Conservation (phyloP, 2,888 invertebrate genomes). For the Idaea straminata region DNA sequence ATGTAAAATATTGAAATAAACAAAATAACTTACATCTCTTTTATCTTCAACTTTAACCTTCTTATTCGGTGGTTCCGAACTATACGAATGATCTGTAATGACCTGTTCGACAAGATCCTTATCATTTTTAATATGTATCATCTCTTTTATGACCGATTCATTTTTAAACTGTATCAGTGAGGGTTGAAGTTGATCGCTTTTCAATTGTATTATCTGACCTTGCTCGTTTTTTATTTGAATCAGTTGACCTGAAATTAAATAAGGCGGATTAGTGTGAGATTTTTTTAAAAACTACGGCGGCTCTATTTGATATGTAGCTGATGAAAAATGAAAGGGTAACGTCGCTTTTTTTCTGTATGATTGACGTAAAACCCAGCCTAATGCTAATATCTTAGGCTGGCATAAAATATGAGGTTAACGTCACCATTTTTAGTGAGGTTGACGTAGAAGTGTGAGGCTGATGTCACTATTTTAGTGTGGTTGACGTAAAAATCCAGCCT, state of each 20-base stretch:
- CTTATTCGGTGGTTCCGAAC: conserved; percentile 58
- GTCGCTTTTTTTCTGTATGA: no score
- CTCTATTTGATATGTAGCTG: no score
- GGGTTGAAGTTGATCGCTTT: conserved; percentile 59
- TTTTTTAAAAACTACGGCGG: neutral
- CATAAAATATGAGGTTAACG: no score
- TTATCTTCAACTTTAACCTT: conserved; percentile 64
- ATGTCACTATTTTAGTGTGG: no score
- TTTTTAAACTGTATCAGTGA: conserved; percentile 60
- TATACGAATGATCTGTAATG: conserved; percentile 62
- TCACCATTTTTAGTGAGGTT: no score
- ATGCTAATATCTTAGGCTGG: no score
- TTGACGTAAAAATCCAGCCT: no score
- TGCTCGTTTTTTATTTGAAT: conserved; percentile 71
- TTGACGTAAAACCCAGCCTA: no score
- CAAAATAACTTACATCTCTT: conserved; percentile 45
- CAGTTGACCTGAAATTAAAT: conserved; percentile 44
- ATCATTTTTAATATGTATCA: conserved; percentile 44
- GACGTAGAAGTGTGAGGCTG: no score
- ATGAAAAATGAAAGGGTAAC: no score
- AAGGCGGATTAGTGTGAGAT: neutral
- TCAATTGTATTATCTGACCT: conserved; percentile 70
- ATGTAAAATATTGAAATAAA: no score
- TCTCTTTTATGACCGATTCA: conserved; percentile 42
- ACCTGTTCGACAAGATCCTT: conserved; percentile 55